Evolutionary conservation across 1,140 invertebrate species (phyloP).

Genomic region (Drosophila setifemur): DNA sequence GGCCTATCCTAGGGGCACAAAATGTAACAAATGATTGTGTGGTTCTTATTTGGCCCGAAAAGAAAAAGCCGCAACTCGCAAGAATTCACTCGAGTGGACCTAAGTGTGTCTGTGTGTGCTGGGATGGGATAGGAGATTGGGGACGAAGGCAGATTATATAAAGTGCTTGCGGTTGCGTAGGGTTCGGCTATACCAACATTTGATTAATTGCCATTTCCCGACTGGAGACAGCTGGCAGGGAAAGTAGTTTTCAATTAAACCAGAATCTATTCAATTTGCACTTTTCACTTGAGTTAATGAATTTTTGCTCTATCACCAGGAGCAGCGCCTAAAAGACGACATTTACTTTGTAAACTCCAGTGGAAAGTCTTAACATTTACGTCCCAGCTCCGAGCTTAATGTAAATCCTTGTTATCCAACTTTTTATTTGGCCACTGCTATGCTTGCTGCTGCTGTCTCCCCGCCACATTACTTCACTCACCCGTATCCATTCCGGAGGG

Average conservation of each 20-base stretch:
- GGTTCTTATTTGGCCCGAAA: constrained; percentile 9
- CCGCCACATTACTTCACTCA: too few relatives aligned
- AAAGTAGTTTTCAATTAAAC: constrained; percentile 24
- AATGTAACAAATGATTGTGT: constrained; percentile 36
- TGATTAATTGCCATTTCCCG: constrained; percentile 13
- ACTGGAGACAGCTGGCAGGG: constrained; percentile 14
- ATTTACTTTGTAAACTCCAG: constrained; percentile 11
- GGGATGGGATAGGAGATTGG: too few relatives aligned
- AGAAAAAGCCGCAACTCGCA: not conserved
- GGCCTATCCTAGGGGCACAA: not conserved
- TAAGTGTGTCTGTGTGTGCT: not conserved
- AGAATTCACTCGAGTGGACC: not conserved
- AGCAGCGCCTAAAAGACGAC: constrained; percentile 13
- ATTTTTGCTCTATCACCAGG: constrained; percentile 15
- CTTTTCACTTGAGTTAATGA: constrained; percentile 20
- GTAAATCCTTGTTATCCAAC: constrained; percentile 29
- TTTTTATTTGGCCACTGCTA: constrained; percentile 15
- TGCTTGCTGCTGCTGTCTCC: not conserved
- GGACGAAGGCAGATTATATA: too few relatives aligned
- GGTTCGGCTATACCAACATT: too few relatives aligned
- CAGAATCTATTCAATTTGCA: constrained; percentile 4
- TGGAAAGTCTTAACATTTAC: constrained; percentile 1
- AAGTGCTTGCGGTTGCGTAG: too few relatives aligned
- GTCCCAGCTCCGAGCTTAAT: constrained; percentile 21
- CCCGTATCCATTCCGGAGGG: too few relatives aligned